Evolutionary conservation across 2,113 vertebrate species (phyloP).

Genomic region (Paradoxurus hermaphroditus): DNA sequence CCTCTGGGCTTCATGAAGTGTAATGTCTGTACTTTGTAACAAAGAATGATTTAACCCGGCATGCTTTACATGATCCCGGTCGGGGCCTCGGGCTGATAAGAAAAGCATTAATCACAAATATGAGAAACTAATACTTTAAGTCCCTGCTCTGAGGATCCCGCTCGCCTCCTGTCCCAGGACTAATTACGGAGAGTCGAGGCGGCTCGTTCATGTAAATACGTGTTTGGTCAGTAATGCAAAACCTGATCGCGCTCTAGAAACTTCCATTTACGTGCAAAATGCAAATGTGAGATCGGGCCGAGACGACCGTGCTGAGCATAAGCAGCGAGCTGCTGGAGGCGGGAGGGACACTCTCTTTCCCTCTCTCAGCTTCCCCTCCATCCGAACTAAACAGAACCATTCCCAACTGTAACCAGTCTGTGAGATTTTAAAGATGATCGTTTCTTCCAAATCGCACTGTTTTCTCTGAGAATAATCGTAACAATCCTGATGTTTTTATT

Average conservation of each 20-base stretch:
- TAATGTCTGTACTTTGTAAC: slow-evolving; percentile 69
- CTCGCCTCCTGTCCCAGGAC: slow-evolving; percentile 63
- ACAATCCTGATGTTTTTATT: not conserved
- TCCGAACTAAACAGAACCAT: slow-evolving; percentile 68
- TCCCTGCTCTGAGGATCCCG: slow-evolving; percentile 72
- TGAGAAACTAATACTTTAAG: slow-evolving; percentile 86
- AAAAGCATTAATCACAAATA: slow-evolving; percentile 84
- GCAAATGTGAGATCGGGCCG: slow-evolving; percentile 60
- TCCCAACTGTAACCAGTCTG: slow-evolving; percentile 27
- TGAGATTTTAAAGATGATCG: not conserved
- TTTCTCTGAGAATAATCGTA: not conserved
- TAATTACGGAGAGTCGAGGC: slow-evolving; percentile 74
- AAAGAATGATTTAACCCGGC: slow-evolving; percentile 79
- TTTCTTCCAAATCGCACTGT: slow-evolving; percentile 32
- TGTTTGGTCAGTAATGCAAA: slow-evolving; percentile 60
- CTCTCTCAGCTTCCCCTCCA: slow-evolving; percentile 43
- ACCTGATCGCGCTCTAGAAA: slow-evolving; percentile 32
- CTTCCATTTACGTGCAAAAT: slow-evolving; percentile 65
- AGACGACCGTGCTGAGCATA: slow-evolving; percentile 46
- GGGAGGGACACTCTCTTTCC: not conserved
- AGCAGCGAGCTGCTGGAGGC: slow-evolving; percentile 63
- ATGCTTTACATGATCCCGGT: slow-evolving; percentile 75
- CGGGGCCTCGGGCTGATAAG: slow-evolving; percentile 74
- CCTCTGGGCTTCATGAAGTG: slow-evolving; percentile 72
- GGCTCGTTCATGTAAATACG: slow-evolving; percentile 47